Conservation (phyloP, 53 echinoderm and acorn worm genomes). For the Holothuria leucospilota region DNA sequence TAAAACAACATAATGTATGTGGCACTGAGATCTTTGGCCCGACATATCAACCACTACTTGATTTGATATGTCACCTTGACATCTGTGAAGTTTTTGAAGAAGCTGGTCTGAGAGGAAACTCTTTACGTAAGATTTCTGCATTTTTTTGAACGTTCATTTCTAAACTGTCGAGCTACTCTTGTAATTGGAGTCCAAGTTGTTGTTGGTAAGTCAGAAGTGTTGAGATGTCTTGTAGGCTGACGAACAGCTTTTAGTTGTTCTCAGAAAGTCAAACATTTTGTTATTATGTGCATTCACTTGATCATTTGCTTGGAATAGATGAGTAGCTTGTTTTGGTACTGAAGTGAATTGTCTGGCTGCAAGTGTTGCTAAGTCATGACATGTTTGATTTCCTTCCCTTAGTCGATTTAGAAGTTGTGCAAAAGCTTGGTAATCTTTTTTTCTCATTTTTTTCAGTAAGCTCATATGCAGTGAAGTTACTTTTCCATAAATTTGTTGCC, state of each 20-base stretch:
- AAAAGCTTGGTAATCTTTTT: too few relatives aligned
- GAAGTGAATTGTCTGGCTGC: not conserved
- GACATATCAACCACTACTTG: constrained; percentile 30
- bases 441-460: too few relatives aligned
- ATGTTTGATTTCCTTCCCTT: constrained; percentile 47
- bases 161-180: constrained; percentile 3
- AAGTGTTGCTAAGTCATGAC: not conserved
- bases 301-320: constrained; percentile 14
- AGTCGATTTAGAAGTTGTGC: constrained; percentile 42
- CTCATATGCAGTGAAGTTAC: constrained; percentile 2
- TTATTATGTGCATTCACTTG: constrained; percentile 29
- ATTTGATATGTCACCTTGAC: constrained; percentile 5
- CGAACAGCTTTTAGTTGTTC: not conserved
- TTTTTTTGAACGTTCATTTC: not conserved
- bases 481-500: constrained; percentile 23
- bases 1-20: constrained; percentile 50
- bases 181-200: constrained; percentile 40
- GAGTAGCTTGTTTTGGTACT: constrained; percentile 5
- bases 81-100: constrained; percentile 41
- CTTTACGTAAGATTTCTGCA: constrained; percentile 15
- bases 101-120: constrained; percentile 36
- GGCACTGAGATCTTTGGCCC: not conserved
- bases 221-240: not conserved
- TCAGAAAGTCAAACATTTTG: constrained; percentile 5
- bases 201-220: not conserved